phyloP scores from a whole-genome alignment of 2,888 invertebrate species.

The Axea sp. region DNA sequence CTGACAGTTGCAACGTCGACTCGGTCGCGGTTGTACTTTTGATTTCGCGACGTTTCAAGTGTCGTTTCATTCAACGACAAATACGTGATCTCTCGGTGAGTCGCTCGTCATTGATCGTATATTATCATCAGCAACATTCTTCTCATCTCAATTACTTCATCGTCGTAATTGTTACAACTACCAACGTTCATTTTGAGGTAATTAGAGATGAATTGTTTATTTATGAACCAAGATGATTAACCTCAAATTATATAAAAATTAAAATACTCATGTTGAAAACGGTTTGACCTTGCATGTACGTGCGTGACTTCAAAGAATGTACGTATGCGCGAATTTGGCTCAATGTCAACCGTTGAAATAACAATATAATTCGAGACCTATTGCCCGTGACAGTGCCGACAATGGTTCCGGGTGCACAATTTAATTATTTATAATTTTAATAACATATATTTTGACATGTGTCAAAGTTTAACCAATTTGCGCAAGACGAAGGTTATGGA shows the following conservation, averaged over 20 bases:
- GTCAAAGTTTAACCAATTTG: conserved; percentile 19
- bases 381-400: conserved; percentile 32
- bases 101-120: conserved; percentile 35
- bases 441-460: conserved; percentile 41
- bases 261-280: neutral
- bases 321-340: conserved; percentile 43
- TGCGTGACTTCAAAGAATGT: neutral
- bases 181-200: no score
- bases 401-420: conserved; percentile 20
- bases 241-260: neutral
- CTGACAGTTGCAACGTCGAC: conserved; percentile 61
- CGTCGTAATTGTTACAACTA: no score
- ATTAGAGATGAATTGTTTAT: no score
- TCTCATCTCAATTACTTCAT: neutral
- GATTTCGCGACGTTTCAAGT: conserved; percentile 4
- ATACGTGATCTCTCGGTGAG: conserved; percentile 54
- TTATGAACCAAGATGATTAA: no score
- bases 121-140: conserved; percentile 64
- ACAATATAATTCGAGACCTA: conserved; percentile 29
- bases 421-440: conserved; percentile 33
- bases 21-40: conserved; percentile 35
- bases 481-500: conserved; percentile 19
- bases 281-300: neutral
- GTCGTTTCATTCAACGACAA: neutral
- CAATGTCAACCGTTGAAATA: conserved; percentile 54